Conservation (phyloP, 1,140 invertebrate genomes). For the Drosophila sp. region DNA sequence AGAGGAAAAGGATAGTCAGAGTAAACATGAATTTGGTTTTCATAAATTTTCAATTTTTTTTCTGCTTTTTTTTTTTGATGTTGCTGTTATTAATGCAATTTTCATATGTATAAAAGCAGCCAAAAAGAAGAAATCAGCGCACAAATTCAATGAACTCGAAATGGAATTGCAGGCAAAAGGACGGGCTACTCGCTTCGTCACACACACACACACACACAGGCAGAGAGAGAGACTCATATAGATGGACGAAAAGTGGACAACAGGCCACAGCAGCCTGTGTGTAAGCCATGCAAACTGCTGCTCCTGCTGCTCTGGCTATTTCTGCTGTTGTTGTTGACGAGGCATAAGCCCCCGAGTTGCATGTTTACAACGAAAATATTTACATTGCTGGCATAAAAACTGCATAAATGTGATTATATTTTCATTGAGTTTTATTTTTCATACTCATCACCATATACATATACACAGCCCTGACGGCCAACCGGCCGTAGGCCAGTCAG, state of each 20-base stretch:
- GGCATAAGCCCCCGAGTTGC: slow-evolving; percentile 31
- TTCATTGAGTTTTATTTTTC: slow-evolving; percentile 72
- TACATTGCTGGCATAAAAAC: slow-evolving; percentile 80
- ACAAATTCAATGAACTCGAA: slow-evolving; percentile 79
- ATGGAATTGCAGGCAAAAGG: slow-evolving; percentile 51
- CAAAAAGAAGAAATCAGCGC: slow-evolving; percentile 63
- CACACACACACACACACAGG: slow-evolving; percentile 1
- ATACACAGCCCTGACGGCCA: neutral
- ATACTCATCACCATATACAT: slow-evolving; percentile 1
- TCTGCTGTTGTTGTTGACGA: slow-evolving; percentile 28
- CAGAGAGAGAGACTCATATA: neutral
- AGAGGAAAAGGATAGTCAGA: neutral
- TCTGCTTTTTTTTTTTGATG: slow-evolving; percentile 3
- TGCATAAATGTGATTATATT: slow-evolving; percentile 82
- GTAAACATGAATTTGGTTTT: slow-evolving; percentile 45
- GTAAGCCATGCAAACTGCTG: slow-evolving; percentile 6
- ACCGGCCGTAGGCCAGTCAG: slow-evolving; percentile 36
- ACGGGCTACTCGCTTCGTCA: slow-evolving; percentile 17
- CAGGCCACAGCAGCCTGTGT: slow-evolving; percentile 22
- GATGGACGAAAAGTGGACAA: slow-evolving; percentile 19
- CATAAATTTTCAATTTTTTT: slow-evolving; percentile 61
- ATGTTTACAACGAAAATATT: slow-evolving; percentile 72
- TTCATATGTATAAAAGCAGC: slow-evolving; percentile 43
- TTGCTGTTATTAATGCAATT: slow-evolving; percentile 61
- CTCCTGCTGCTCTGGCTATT: neutral